Conservation (phyloP, 2,797 vertebrate species). For the Parauchenoglanis punctatus region DNA sequence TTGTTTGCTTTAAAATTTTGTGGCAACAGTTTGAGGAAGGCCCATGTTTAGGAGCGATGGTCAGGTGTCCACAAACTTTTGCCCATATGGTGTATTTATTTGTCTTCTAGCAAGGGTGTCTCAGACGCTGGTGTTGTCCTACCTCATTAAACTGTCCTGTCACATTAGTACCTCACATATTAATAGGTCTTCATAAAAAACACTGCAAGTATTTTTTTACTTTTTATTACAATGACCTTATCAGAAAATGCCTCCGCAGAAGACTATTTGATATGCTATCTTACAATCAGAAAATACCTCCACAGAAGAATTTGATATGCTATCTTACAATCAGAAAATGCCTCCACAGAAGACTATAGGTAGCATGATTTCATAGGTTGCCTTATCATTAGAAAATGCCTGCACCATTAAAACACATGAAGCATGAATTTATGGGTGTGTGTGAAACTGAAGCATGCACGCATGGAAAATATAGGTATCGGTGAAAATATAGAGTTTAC, state of each 20-base stretch:
- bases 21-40: not conserved
- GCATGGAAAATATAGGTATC: not conserved
- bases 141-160: not conserved
- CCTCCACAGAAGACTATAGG: not conserved
- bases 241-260: no score
- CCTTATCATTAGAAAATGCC: no score
- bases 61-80: not conserved
- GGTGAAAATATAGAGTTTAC: not conserved
- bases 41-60: not conserved
- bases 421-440: not conserved
- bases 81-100: not conserved
- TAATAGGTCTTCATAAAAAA: not conserved
- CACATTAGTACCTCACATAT: not conserved
- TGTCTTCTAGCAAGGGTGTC: not conserved
- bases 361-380: not conserved
- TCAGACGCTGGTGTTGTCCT: not conserved
- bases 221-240: not conserved
- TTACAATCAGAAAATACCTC: no score
- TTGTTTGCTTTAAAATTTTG: not conserved
- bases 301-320: not conserved
- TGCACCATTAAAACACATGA: not conserved
- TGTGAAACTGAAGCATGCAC: not conserved
- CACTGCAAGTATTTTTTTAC: not conserved
- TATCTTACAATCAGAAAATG: not conserved
- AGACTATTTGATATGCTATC: not conserved